A percentile compares a stretch with the other conserved stretches of the same genome.
Evolutionary conservation across 2,888 invertebrate genomes (phyloP).

Genomic region (Drosophila infuscata): DNA sequence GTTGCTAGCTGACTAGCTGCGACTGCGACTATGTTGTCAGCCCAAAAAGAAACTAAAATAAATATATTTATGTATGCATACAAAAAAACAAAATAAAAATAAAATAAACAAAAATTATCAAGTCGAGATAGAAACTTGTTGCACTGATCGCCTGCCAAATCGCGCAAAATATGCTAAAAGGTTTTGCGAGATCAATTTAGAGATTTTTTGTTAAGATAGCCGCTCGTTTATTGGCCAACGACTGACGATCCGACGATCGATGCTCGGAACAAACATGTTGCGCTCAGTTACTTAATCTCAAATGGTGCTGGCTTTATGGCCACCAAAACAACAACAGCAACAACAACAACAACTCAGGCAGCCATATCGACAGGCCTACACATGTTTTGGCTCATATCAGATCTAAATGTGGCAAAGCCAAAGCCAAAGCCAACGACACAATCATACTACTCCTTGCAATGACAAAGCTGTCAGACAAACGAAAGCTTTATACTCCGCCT

Average conservation of each 20-base stretch:
- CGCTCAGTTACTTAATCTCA: constrained; percentile 74
- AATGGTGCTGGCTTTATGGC: constrained; percentile 72
- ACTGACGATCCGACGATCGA: constrained; percentile 39
- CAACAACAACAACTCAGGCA: constrained; percentile 36
- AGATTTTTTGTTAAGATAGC: constrained; percentile 79
- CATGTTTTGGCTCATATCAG: constrained; percentile 74
- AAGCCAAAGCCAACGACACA: constrained; percentile 39
- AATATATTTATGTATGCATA: constrained; percentile 15
- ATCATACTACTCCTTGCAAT: constrained; percentile 43
- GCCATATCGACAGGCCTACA: constrained; percentile 72
- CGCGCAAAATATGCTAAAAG: constrained; percentile 82
- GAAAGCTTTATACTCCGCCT: constrained; percentile 13
- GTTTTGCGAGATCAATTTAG: constrained; percentile 80
- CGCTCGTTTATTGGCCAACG: constrained; percentile 75
- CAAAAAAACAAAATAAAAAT: not conserved
- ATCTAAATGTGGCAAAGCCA: constrained; percentile 57
- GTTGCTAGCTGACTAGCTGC: constrained; percentile 30
- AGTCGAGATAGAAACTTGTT: constrained; percentile 41
- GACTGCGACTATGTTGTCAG: constrained; percentile 45
- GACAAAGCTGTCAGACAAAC: constrained; percentile 66
- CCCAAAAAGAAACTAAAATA: constrained; percentile 7
- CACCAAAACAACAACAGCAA: constrained; percentile 19
- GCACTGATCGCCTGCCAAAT: constrained; percentile 72
- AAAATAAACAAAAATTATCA: constrained; percentile 26
- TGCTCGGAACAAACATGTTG: constrained; percentile 68